These are phyloP conservation scores for Pseudochromis fuscus DNA, from an alignment of 2,797 vertebrate genomes.

Conservation along the genomic window DNA sequence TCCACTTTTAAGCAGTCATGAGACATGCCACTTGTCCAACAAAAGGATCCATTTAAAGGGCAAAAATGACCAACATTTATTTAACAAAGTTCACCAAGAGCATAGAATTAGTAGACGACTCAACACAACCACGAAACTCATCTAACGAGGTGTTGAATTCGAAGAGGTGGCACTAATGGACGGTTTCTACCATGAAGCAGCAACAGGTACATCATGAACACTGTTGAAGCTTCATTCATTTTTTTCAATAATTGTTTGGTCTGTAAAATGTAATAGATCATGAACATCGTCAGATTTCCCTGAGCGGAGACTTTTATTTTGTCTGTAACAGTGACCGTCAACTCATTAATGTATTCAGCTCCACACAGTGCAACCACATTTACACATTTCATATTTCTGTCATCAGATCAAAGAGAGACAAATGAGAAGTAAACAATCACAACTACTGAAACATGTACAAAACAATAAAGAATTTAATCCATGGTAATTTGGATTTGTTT, in stretches of 20 bases:
- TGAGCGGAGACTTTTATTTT: background rate
- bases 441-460: background rate
- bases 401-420: too few relatives aligned
- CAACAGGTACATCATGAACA: background rate
- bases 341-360: background rate
- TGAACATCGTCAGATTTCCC: too few relatives aligned
- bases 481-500: background rate
- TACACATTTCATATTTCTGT: too few relatives aligned
- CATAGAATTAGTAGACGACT: background rate
- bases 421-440: background rate
- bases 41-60: background rate
- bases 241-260: background rate
- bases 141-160: too few relatives aligned
- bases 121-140: background rate
- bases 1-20: conserved; percentile 6
- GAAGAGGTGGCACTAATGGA: background rate
- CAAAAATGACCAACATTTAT: too few relatives aligned
- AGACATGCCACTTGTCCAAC: conserved; percentile 27
- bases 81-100: too few relatives aligned
- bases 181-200: conserved; percentile 9
- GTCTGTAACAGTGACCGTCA: background rate
- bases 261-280: background rate
- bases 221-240: background rate
- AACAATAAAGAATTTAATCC: background rate
- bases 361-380: background rate